These are phyloP conservation scores for Drosophila biarmipes DNA, from an alignment of 1,140 invertebrate genomes.

Conservation along the genomic window DNA sequence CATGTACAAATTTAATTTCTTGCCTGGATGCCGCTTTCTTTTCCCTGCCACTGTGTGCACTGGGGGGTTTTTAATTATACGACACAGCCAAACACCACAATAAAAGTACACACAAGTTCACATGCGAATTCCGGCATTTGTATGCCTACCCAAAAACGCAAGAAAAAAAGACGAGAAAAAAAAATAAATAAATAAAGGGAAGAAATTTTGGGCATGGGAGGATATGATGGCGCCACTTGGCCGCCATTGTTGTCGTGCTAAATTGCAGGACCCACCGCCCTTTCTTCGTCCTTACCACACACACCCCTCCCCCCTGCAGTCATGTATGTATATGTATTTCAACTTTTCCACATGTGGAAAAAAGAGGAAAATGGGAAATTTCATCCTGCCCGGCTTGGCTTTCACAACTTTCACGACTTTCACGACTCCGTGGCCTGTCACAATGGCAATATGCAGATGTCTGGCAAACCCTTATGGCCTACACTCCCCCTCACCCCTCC, in stretches of 20 bases:
- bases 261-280: slow-evolving; percentile 37
- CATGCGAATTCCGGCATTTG: slow-evolving; percentile 9
- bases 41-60: neutral
- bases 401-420: slow-evolving; percentile 19
- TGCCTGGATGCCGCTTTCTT: neutral
- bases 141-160: slow-evolving; percentile 17
- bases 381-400: slow-evolving; percentile 22
- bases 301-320: neutral
- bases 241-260: slow-evolving; percentile 64
- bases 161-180: too few species aligned
- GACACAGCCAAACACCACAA: slow-evolving; percentile 6
- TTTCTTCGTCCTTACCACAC: neutral
- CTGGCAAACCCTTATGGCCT: slow-evolving; percentile 37
- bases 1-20: slow-evolving; percentile 30
- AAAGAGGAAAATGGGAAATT: neutral
- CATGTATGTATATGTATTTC: slow-evolving; percentile 7
- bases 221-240: slow-evolving; percentile 37
- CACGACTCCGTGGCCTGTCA: slow-evolving; percentile 46
- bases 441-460: slow-evolving; percentile 69
- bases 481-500: slow-evolving; percentile 3
- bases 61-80: slow-evolving; percentile 38
- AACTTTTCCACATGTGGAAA: slow-evolving; percentile 13
- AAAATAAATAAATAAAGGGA: neutral
- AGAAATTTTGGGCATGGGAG: slow-evolving; percentile 9
- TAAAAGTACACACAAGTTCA: slow-evolving; percentile 19